Conservation (phyloP, 2,113 vertebrate species). For the Melozone crissalis region DNA sequence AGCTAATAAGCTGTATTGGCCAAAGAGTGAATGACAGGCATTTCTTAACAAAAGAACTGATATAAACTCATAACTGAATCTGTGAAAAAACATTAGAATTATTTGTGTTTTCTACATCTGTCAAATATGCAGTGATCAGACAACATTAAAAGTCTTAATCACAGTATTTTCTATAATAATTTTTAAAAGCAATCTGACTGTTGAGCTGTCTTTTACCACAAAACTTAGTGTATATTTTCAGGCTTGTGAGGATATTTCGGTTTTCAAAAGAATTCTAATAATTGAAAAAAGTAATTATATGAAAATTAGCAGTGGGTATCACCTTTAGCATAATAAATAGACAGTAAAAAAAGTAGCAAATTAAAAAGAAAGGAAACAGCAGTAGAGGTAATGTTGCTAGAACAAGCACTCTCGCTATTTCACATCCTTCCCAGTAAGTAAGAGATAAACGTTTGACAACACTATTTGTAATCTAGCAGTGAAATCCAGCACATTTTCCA, state of each 20-base stretch:
- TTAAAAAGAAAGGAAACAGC: background rate
- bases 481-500: background rate
- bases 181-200: background rate
- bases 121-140: background rate
- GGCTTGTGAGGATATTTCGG: background rate
- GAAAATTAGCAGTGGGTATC: background rate
- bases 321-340: background rate
- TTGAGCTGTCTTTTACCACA: background rate
- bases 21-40: background rate
- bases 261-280: background rate
- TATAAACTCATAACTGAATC: background rate
- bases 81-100: background rate
- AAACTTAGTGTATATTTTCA: background rate
- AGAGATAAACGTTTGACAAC: background rate
- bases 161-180: background rate
- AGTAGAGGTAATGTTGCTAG: background rate
- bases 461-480: background rate
- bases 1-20: background rate
- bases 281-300: background rate
- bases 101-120: background rate
- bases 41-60: background rate
- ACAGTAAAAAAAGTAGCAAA: background rate
- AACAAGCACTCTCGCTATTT: background rate
- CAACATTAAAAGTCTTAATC: background rate
- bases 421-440: background rate